These are phyloP conservation scores for Cynopterus brachyotis DNA, from an alignment of 2,113 vertebrate genomes.

Conservation along the genomic window DNA sequence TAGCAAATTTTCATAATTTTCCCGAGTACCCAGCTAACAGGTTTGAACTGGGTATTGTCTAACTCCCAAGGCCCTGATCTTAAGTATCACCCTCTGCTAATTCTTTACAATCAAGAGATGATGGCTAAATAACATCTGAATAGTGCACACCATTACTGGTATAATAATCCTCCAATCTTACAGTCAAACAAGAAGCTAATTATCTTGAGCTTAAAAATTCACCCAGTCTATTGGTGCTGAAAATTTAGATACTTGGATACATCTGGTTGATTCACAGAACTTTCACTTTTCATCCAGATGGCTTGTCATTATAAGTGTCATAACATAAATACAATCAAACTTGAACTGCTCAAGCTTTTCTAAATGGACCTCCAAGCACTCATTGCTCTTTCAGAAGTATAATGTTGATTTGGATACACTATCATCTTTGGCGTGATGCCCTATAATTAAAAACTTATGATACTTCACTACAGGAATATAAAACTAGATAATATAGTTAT, in stretches of 20 bases:
- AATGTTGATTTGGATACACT: slow-evolving; percentile 31
- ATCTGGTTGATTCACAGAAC: slow-evolving; percentile 62
- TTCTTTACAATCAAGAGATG: background rate
- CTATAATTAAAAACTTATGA: slow-evolving; percentile 43
- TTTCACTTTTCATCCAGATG: slow-evolving; percentile 58
- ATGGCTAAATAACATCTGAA: background rate
- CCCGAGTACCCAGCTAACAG: background rate
- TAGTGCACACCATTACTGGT: background rate
- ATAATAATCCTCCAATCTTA: background rate
- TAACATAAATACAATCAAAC: slow-evolving; percentile 47
- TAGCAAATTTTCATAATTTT: background rate
- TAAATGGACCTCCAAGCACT: slow-evolving; percentile 45
- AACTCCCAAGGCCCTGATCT: background rate
- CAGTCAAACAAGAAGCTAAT: slow-evolving; percentile 24
- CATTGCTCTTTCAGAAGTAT: slow-evolving; percentile 28
- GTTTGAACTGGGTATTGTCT: background rate
- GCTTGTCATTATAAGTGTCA: slow-evolving; percentile 53
- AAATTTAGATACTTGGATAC: slow-evolving; percentile 48
- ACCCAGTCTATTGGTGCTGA: background rate
- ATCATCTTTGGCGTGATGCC: background rate
- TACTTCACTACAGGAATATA: background rate
- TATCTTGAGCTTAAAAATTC: slow-evolving; percentile 45
- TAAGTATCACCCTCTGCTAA: background rate
- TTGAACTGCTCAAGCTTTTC: background rate
- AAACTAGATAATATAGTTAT: background rate